Percentiles rank a stretch among this genome's conserved stretches.
These are phyloP conservation scores for Apis florea DNA, from an alignment of 1,140 invertebrate genomes.

Conservation along the genomic window DNA sequence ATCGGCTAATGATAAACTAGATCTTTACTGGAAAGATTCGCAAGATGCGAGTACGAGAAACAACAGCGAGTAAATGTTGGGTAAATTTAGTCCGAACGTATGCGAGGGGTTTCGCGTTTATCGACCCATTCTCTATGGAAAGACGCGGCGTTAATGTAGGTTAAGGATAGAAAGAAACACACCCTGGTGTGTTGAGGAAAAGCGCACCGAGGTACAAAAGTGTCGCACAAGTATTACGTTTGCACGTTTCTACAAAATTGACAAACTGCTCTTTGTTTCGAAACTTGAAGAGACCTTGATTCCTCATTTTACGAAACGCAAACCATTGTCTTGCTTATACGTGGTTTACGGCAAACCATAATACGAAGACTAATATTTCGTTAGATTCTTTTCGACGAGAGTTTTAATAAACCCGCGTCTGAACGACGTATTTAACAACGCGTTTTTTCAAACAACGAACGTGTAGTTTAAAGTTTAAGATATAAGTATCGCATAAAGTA, in stretches of 20 bases:
- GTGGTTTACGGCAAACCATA: constrained; percentile 1
- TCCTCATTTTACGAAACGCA: constrained; percentile 27
- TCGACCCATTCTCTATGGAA: constrained; percentile 58
- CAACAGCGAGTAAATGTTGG: constrained; percentile 32
- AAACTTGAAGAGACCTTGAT: constrained; percentile 29
- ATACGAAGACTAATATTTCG: constrained; percentile 28
- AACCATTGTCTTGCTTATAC: constrained; percentile 23
- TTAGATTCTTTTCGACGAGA: constrained; percentile 5
- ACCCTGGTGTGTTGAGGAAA: constrained; percentile 38
- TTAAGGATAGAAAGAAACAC: constrained; percentile 61
- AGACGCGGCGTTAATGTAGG: constrained; percentile 62
- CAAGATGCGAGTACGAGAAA: constrained; percentile 22
- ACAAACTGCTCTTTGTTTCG: constrained; percentile 54
- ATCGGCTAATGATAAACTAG: neutral
- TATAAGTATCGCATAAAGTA: no score
- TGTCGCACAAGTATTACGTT: constrained; percentile 50
- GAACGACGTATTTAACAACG: neutral
- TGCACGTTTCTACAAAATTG: constrained; percentile 41
- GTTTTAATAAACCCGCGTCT: neutral
- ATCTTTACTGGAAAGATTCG: neutral
- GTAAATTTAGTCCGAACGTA: constrained; percentile 64
- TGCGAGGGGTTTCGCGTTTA: constrained; percentile 59
- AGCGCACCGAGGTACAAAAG: constrained; percentile 38
- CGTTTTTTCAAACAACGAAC: neutral
- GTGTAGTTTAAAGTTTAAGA: no score